Base-by-base conservation (phyloP, 2,888 invertebrate species). In the Chaitophorus viminalis region DNA sequence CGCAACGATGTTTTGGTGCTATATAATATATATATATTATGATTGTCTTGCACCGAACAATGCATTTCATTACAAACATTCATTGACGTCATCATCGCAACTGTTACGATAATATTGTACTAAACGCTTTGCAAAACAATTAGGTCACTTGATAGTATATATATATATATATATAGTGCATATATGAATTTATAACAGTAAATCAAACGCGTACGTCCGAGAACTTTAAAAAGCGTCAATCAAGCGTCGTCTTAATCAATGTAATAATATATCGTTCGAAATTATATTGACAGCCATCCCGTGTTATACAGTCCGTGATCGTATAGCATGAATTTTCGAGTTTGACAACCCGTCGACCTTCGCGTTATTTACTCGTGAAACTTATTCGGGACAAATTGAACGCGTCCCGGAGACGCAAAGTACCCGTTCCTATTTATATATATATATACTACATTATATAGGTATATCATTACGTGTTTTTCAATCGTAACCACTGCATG, bases 271-370 rank as follows among this genome's bases (percentile, higher is more conserved):
- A 8, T 46, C 46, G 77, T 77, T 54, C 31, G 52, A 29, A 52
- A 25, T 21, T 31, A 21, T 31, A 46, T 25, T 25, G 60, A 60
- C 60, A 60, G 25, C 60, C 60, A 3, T n/a, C 60, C 60, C 60
- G 54, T 11, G 25, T 21, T 1, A 21, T 29, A 29, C 11, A 68
- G 68, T 11, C 68, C 29, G 29, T 3, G 29, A 29, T 11, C 68
- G 1, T 25, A n/a, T 0, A 9, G 11, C n/a, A 29, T 68, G n/a
- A 29, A 9, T 46, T n/a, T 76, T 52, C 76, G 29, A 82, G 29
- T 31, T 70, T 31, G 82, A 68, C 46, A 82, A 82, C 70, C 70
- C 21, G 82, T 82, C 39, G 82, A 82, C 82, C 82, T 82, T 33
- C 31, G 14, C 29, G 9, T 29, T 6, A 11, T 11, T 31, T 54